Base-by-base conservation (phyloP, 2,888 invertebrate species). In the Endotricha flammealis region DNA sequence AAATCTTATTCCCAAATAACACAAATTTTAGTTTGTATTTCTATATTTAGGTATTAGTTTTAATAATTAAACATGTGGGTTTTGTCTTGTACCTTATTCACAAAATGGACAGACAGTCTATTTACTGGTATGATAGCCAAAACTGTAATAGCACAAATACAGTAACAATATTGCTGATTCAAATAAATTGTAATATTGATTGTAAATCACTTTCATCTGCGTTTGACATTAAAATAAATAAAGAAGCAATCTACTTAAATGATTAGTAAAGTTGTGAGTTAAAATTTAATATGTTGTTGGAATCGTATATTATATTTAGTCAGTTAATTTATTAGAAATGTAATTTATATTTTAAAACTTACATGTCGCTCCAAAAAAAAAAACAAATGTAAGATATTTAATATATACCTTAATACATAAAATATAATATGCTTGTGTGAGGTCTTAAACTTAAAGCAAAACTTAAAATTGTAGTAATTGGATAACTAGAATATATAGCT, bases 361-460 rank as follows among this genome's bases (percentile, higher is more conserved):
- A 24, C 7, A n/a, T n/a, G n/a, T 25, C n/a, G 22, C 34, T 34
- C 17, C 34, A 20, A 34, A 34, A 28, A 20, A 20, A 28, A 6
- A 14, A 27, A 20, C 22, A 32, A 42, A 39, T 36, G 36, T 36
- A 42, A 36, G 16, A 36, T 27, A 46, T 57, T 54, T n/a, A n/a
- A 48, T 51, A 50, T 50, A 44, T 57, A 50, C 50, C 53, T 45
- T 56, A 58, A 36, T 38, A 50, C 41, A 36, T 33, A 40, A 43
- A 40, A 43, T 36, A 25, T 39, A 33, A 33, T 40, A 53, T 49
- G 57, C 59, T 64, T 59, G 46, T 56, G 50, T 47, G 53, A 53
- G 44, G 50, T 54, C 47, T 52, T 44, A 50, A 49, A 56, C 41
- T 35, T 42, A 50, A 45, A 37, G 33, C 13, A 29, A 32, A 44